A percentile compares a stretch with the other conserved stretches of the same genome.
Conservation (phyloP, 2,888 invertebrate species). For the Hipparchia semele region DNA sequence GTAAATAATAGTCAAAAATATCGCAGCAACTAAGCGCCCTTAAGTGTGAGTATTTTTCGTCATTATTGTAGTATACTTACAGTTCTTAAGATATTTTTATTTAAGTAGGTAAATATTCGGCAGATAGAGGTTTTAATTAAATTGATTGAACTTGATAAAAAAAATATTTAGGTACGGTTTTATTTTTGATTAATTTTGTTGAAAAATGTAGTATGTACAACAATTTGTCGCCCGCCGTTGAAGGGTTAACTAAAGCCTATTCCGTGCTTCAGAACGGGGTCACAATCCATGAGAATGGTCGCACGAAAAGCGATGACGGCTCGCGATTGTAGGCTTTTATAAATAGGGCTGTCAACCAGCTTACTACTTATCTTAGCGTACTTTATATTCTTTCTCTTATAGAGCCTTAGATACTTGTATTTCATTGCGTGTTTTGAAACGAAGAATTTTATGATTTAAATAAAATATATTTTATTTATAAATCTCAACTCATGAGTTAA, state of each 20-base stretch:
- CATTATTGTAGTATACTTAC: too few relatives aligned
- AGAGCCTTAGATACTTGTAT: neutral
- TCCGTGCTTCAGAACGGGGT: conserved; percentile 54
- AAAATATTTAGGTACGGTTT: neutral
- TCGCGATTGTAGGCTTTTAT: conserved; percentile 49
- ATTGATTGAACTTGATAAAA: too few relatives aligned
- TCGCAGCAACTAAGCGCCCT: too few relatives aligned
- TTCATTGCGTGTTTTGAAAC: too few relatives aligned
- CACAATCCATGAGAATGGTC: conserved; percentile 58
- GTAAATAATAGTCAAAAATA: too few relatives aligned
- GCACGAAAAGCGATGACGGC: conserved; percentile 56
- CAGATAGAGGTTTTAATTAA: too few relatives aligned
- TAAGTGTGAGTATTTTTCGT: too few relatives aligned
- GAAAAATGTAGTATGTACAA: neutral
- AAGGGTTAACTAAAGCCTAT: conserved; percentile 54
- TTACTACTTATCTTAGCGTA: neutral
- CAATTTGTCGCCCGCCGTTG: conserved; percentile 33
- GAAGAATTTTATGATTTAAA: too few relatives aligned
- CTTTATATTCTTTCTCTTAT: neutral
- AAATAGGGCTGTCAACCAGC: conserved; percentile 8
- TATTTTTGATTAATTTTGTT: conserved; percentile 1
- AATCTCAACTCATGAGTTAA: too few relatives aligned
- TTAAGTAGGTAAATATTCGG: too few relatives aligned
- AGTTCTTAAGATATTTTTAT: too few relatives aligned
- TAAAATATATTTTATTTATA: too few relatives aligned